A percentile compares a stretch with the other conserved stretches of the same genome.
Evolutionary conservation across 37 sponge, comb jelly and placozoan genomes (phyloP).

Genomic region (Beroe ovata): DNA sequence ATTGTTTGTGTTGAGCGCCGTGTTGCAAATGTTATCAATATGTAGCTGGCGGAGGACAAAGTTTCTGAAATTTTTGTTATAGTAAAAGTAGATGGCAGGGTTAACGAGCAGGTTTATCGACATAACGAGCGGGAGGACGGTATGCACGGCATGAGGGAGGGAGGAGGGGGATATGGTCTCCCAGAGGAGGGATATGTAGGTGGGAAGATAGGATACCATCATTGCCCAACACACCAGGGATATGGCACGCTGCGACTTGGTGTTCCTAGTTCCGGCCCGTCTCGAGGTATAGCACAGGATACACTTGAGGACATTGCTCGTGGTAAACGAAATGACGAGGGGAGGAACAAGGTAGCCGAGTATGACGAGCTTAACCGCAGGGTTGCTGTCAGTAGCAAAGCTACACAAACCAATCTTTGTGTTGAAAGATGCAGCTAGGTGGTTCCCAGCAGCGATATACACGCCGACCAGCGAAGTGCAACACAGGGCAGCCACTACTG

Average conservation of each 20-base stretch:
- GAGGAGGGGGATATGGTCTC: neutral
- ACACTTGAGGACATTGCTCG: constrained; percentile 30
- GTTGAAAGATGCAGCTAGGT: neutral
- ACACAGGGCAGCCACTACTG: neutral
- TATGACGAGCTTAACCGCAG: neutral
- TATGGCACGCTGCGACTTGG: constrained; percentile 27
- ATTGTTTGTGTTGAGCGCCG: no score
- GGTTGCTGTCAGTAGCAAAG: neutral
- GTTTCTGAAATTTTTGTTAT: neutral
- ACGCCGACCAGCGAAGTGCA: neutral
- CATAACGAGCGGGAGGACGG: neutral
- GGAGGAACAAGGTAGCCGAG: constrained; percentile 27
- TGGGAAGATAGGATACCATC: constrained; percentile 22
- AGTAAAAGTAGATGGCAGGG: constrained; percentile 13
- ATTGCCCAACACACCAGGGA: constrained; percentile 51
- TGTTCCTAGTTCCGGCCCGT: neutral
- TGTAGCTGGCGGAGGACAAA: constrained; percentile 4
- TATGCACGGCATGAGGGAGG: neutral
- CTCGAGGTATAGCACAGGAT: neutral
- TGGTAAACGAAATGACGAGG: constrained; percentile 14
- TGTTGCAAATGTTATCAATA: no score
- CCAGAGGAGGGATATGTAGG: neutral
- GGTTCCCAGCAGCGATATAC: no score
- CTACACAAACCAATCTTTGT: neutral
- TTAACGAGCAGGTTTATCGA: constrained; percentile 5